Conservation (phyloP, 2,888 invertebrate species). For the Operophtera brumata region DNA sequence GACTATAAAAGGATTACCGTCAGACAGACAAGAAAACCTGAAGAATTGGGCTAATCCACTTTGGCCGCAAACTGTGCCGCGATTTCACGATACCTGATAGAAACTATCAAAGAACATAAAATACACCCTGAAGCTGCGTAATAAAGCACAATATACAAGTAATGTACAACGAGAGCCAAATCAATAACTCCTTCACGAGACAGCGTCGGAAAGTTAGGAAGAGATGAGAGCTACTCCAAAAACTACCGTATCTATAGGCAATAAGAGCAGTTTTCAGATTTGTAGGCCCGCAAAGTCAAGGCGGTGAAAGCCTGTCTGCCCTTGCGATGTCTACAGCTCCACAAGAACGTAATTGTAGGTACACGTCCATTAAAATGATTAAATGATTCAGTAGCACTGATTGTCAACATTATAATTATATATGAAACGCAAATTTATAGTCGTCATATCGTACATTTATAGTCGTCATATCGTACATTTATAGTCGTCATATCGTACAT, state of each 20-base stretch:
- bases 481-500: neutral
- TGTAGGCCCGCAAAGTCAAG: constrained; percentile 51
- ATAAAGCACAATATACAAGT: constrained; percentile 48
- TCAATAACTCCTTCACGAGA: constrained; percentile 61
- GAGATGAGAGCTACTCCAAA: constrained; percentile 47
- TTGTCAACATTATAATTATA: constrained; percentile 38
- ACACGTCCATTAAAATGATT: constrained; percentile 63
- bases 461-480: constrained; percentile 1
- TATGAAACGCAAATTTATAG: constrained; percentile 16
- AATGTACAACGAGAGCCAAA: constrained; percentile 52
- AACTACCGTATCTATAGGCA: constrained; percentile 49
- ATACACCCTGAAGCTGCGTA: constrained; percentile 38
- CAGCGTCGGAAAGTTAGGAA: constrained; percentile 61
- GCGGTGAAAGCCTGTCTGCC: constrained; percentile 75
- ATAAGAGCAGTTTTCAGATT: constrained; percentile 51
- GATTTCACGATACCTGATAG: constrained; percentile 35
- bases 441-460: constrained; percentile 1
- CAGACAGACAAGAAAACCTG: constrained; percentile 44
- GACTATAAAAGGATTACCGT: constrained; percentile 52
- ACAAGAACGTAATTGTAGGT: constrained; percentile 63
- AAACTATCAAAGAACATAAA: constrained; percentile 30
- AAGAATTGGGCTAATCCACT: constrained; percentile 56
- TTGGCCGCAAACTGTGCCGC: constrained; percentile 31
- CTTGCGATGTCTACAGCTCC: constrained; percentile 68
- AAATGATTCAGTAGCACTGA: constrained; percentile 56